Conservation (phyloP, 2,113 vertebrate genomes). For the Corythaeola cristata region DNA sequence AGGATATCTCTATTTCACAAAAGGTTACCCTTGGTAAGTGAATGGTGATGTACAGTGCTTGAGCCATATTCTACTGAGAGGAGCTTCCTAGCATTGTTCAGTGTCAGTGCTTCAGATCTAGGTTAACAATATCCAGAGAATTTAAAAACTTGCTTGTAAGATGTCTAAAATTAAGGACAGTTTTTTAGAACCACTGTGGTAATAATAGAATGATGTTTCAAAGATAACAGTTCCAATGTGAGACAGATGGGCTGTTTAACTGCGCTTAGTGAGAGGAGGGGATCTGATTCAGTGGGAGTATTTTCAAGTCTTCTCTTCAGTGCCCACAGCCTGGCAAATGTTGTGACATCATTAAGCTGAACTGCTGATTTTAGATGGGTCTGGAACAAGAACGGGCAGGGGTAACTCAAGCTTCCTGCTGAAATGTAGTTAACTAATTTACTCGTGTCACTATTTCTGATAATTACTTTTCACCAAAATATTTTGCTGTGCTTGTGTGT, state of each 20-base stretch:
- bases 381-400: slow-evolving; percentile 78
- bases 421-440: slow-evolving; percentile 80
- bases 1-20: slow-evolving; percentile 72
- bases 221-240: slow-evolving; percentile 74
- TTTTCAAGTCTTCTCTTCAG: slow-evolving; percentile 75
- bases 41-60: slow-evolving; percentile 46
- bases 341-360: slow-evolving; percentile 82
- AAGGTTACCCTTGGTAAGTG: slow-evolving; percentile 65
- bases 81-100: slow-evolving; percentile 20
- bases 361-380: slow-evolving; percentile 78
- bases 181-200: slow-evolving; percentile 72
- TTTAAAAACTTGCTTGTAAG: slow-evolving; percentile 67
- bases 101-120: slow-evolving; percentile 58
- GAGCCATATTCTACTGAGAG: slow-evolving; percentile 26
- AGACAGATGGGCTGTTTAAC: slow-evolving; percentile 87
- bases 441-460: slow-evolving; percentile 81
- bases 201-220: slow-evolving; percentile 78
- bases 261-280: slow-evolving; percentile 69
- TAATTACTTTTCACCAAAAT: slow-evolving; percentile 89
- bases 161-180: slow-evolving; percentile 73
- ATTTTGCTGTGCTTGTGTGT: slow-evolving; percentile 86
- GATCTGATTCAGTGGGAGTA: slow-evolving; percentile 68
- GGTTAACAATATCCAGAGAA: slow-evolving; percentile 56
- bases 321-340: slow-evolving; percentile 80
- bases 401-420: slow-evolving; percentile 76